Evolutionary conservation across 2,797 vertebrate genomes (phyloP), one percentile per base, ranked within the genome.

Genomic region (Rhodeus uyekii): DNA sequence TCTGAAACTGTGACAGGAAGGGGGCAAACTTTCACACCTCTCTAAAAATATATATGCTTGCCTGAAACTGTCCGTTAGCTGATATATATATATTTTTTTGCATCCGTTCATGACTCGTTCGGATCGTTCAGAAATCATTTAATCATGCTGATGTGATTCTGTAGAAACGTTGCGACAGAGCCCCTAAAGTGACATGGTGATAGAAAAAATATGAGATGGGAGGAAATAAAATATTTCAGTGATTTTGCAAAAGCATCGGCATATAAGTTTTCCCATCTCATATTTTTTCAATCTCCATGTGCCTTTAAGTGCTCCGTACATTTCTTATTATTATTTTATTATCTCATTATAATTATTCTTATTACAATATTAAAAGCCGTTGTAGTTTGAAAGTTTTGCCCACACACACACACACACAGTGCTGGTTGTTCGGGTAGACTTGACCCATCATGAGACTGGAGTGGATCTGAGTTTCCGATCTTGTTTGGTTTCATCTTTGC

Each of bases 401-500:
- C 5, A 27, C 24, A 29, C 68, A 71, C 9, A 29, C 4, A 34
- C 27, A 19, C 2, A 67, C 46, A 29, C 16, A 22, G 8, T 48
- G 34, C 38, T 46, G 6, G 36, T 67, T 67, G 46, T 68, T 68
- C 3, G n/a, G 36, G 24, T 3, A 48, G 50, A 55, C 24, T 65
- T 67, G 18, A 34, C 61, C 61, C 22, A 38, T 78, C 18, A 38
- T 65, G 38, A 29, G 12, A 24, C 39, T 48, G 29, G 13, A 24
- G 13, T 78, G 38, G 29, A 50, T 60, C 36, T 60, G 24, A 3
- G 14, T 50, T 73, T 81, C 69, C 73, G n/a, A 29, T 63, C 69
- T 81, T 38, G 16, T 63, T 61, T 46, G 27, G 38, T 10, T 63
- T 63, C 13, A 19, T 32, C 44, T 78, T 22, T 24, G 22, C n/a